Percentiles rank a stretch among this genome's conserved stretches.
phyloP scores from a whole-genome alignment of 2,113 vertebrate genomes.

The Pterophyllum scalare region DNA sequence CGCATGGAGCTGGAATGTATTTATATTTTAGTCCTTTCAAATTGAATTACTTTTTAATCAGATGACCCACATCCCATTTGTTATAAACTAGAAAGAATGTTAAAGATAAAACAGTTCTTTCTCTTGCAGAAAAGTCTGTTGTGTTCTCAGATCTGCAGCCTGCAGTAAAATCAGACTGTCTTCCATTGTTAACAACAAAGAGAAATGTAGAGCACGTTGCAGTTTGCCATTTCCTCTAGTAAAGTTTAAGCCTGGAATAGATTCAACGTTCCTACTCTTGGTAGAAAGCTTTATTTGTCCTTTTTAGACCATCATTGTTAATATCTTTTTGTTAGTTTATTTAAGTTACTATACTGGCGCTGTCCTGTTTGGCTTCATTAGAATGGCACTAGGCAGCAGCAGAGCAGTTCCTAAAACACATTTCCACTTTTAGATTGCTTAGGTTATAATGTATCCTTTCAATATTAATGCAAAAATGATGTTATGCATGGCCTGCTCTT shows the following conservation, averaged over 20 bases:
- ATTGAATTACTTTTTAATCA: slow-evolving; percentile 49
- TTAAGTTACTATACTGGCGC: background rate
- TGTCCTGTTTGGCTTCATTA: background rate
- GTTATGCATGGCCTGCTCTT: slow-evolving; percentile 16
- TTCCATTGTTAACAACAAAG: slow-evolving; percentile 66
- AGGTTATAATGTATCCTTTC: slow-evolving; percentile 7
- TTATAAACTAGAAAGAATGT: slow-evolving; percentile 42
- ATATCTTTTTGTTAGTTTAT: slow-evolving; percentile 13
- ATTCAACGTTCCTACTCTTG: slow-evolving; percentile 34
- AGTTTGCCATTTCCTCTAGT: slow-evolving; percentile 46
- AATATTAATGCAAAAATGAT: slow-evolving; percentile 12
- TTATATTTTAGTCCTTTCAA: slow-evolving; percentile 15
- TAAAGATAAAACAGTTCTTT: slow-evolving; percentile 49
- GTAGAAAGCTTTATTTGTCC: slow-evolving; percentile 22
- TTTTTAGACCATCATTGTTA: slow-evolving; percentile 4
- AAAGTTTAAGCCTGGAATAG: slow-evolving; percentile 42
- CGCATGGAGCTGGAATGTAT: background rate
- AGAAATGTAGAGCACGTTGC: slow-evolving; percentile 58
- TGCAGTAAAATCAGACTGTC: slow-evolving; percentile 63
- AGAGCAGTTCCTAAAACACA: background rate
- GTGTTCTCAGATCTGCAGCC: slow-evolving; percentile 58
- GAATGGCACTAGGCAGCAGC: background rate
- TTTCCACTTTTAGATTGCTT: background rate
- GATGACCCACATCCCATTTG: slow-evolving; percentile 59
- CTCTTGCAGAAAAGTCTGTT: slow-evolving; percentile 43